Base-by-base conservation (phyloP, 2,113 vertebrate species). In the Misgurnus anguillicaudatus region DNA sequence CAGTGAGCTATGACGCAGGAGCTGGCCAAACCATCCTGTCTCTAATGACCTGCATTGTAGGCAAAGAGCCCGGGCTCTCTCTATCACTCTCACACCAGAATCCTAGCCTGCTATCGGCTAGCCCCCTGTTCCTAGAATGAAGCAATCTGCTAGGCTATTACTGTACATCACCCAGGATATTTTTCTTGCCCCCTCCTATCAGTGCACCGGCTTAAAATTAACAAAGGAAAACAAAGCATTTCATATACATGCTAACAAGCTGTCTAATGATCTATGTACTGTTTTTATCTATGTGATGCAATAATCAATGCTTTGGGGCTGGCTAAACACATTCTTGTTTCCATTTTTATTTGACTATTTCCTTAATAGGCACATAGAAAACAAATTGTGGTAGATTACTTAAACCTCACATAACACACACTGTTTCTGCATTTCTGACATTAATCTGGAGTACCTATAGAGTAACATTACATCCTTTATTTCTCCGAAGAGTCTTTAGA, bases 131-230 rank as follows among this genome's bases (percentile, higher is more conserved):
- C 47, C 71, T 55, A 24, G 47, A 51, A 69, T 48, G 36, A 75
- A 75, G 69, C 70, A 64, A 75, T 53, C 55, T 68, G 81, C 65
- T 67, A 19, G 47, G 31, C 55, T 66, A 75, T 79, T 82, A 82
- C 58, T 67, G 61, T 39, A 31, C 36, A 63, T 74, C 78, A 69
- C 81, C 31, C 4, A 9, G 47, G 66, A 80, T 71, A 74, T 82
- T 75, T 81, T 63, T 53, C 60, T 41, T 31, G 41, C 57, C 16
- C 41, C 11, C 14, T 51, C 47, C 36, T 55, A 13, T 82, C 39
- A 10, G 38, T 6, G 6, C 42, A 75, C n/a, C 17, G 17, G 13
- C 62, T 24, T 38, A 16, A 45, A 65, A 57, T 78, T 78, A 67
- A 24, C 62, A 36, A 2, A 38, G 51, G 24, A 13, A 66, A 78